These are phyloP conservation scores for Pantherophis vulpinus DNA, from an alignment of 2,797 vertebrate genomes.

Conservation along the genomic window DNA sequence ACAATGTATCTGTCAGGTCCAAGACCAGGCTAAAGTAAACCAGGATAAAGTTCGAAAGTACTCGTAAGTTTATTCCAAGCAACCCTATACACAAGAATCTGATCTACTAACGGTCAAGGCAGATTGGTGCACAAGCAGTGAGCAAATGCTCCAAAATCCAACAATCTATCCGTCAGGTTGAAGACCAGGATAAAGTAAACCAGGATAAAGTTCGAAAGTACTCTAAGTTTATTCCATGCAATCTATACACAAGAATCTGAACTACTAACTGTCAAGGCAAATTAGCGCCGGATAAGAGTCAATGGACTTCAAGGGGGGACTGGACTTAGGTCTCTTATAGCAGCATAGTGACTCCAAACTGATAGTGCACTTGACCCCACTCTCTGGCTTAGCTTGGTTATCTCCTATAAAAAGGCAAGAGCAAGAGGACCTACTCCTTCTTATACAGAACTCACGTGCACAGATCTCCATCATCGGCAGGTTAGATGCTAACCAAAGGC, in stretches of 20 bases:
- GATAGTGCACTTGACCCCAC: not conserved
- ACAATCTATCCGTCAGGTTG: too few species aligned
- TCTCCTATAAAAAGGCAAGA: not conserved
- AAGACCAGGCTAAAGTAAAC: too few species aligned
- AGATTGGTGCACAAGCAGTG: not conserved
- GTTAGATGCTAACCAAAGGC: not conserved
- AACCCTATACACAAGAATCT: not conserved
- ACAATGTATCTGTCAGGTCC: too few species aligned
- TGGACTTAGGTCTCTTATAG: not conserved
- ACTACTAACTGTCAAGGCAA: not conserved
- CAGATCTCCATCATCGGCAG: not conserved
- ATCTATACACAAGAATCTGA: not conserved
- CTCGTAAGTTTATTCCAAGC: not conserved
- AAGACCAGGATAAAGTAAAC: too few species aligned
- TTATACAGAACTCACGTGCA: not conserved
- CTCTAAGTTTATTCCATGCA: too few species aligned
- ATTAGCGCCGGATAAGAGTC: not conserved
- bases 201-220: too few species aligned
- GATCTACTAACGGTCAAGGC: not conserved
- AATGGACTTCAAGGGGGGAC: not conserved
- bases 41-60: too few species aligned
- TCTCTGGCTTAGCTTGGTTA: not conserved
- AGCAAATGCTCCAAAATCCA: too few species aligned
- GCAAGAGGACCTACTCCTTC: not conserved
- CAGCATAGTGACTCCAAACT: not conserved